A percentile compares a stretch with the other conserved stretches of the same genome.
Evolutionary conservation across 2,888 invertebrate genomes (phyloP).

Genomic region (Gortyna flavago): DNA sequence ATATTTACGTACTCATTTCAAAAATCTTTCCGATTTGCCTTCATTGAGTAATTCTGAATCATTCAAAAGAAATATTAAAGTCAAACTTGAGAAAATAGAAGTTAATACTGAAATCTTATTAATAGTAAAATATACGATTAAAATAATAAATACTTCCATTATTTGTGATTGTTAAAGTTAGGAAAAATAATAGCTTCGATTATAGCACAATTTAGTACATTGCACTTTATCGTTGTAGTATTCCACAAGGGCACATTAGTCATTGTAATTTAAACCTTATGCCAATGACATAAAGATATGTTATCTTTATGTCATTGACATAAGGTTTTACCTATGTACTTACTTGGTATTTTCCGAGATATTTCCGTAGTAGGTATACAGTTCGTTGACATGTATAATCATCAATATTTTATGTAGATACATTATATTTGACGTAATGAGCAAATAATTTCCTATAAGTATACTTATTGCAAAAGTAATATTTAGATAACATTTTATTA

Average conservation of each 20-base stretch:
- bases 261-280: slow-evolving; percentile 8
- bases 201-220: slow-evolving; percentile 48
- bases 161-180: slow-evolving; percentile 43
- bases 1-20: neutral
- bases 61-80: neutral
- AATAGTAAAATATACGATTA: slow-evolving; percentile 27
- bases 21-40: neutral
- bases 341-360: neutral
- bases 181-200: neutral
- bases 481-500: neutral
- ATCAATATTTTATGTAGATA: neutral
- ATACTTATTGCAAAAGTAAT: slow-evolving; percentile 1
- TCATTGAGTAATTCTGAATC: neutral
- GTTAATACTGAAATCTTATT: slow-evolving; percentile 10
- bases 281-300: no score
- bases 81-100: slow-evolving; percentile 1
- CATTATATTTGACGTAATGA: neutral
- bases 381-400: neutral
- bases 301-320: neutral
- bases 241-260: neutral
- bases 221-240: slow-evolving; percentile 12
- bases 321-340: slow-evolving; percentile 5
- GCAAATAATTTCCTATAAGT: slow-evolving; percentile 4
- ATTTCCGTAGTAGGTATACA: neutral
- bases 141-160: slow-evolving; percentile 47